Evolutionary conservation across 1,140 invertebrate genomes (phyloP), one percentile per base, ranked within the genome.

Genomic region (Magallana ariakensis): DNA sequence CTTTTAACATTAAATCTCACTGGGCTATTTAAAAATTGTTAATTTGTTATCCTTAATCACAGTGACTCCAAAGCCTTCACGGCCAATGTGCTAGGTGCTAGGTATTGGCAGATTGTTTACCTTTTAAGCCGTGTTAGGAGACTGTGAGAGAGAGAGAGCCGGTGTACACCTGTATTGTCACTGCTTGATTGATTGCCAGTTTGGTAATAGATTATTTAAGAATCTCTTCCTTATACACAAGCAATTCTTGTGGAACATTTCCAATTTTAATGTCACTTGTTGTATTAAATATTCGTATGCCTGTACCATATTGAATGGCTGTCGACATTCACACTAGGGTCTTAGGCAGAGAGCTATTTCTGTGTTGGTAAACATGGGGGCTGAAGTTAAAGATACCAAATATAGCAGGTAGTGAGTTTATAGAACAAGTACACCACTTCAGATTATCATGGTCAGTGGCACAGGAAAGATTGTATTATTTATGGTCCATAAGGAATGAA

Each of bases 11-110:
- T 33, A 11, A 19, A 75, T 75, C 9, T 4, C 22, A 26, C 22
- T 26, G 33, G 66, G 66, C 22, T 75, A 75, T 75, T 75, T 75
- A 33, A 75, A 46, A 75, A 46, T 10, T 46, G 66, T 75, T 75
- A 75, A 75, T 75, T 75, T 75, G 66, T 75, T 75, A 75, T 75
- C 66, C 66, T 75, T 75, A 75, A 75, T 33, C 66, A 75, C 66
- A 26, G 66, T 75, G 15, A 11, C 22, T 19, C 22, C 22, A 75
- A 75, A 75, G 66, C 22, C 10, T 75, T 75, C 26, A 46, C 66
- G 33, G 22, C 66, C 66, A 75, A 26, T 75, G 66, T 75, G 33
- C 13, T 33, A 75, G 22, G 66, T 75, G 33, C 13, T 33, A 75
- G 22, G 22, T 75, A 75, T 75, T 75, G 19, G 19, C 22, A 75